Evolutionary conservation across 2,797 vertebrate genomes (phyloP).

Genomic region (Melanitta fusca): DNA sequence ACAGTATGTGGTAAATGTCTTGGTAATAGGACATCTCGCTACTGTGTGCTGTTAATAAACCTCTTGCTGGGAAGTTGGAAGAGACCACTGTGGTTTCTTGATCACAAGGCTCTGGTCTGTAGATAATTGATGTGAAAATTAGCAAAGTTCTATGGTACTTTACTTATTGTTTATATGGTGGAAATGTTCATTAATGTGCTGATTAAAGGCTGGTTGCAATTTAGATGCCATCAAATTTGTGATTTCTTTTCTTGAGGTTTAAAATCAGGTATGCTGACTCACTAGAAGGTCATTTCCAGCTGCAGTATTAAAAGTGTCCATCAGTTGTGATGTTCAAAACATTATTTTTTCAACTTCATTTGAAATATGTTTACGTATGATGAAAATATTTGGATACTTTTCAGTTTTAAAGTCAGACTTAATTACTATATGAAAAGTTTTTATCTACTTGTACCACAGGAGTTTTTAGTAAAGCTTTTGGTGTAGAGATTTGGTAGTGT

Average conservation of each 20-base stretch:
- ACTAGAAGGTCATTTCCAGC: background rate
- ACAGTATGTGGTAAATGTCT: constrained; percentile 1
- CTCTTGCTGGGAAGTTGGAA: background rate
- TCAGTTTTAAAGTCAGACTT: background rate
- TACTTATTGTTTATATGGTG: background rate
- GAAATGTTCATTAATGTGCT: constrained; percentile 1
- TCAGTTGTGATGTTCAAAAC: background rate
- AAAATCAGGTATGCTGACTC: background rate
- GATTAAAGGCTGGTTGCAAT: background rate
- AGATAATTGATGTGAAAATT: constrained; percentile 32
- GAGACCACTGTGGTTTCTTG: constrained; percentile 13
- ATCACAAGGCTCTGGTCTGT: background rate
- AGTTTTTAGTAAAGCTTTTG: background rate
- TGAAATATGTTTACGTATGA: background rate
- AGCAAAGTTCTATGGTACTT: background rate
- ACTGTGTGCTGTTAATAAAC: constrained; percentile 29
- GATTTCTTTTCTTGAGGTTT: background rate
- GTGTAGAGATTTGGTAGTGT: background rate
- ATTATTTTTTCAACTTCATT: background rate
- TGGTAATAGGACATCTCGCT: background rate
- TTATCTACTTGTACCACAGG: background rate
- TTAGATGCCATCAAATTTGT: background rate
- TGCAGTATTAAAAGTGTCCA: background rate
- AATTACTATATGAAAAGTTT: background rate
- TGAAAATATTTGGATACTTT: background rate